Evolutionary conservation across 2,797 vertebrate species (phyloP), one percentile per base, ranked within the genome.

Genomic region (Coluber constrictor): DNA sequence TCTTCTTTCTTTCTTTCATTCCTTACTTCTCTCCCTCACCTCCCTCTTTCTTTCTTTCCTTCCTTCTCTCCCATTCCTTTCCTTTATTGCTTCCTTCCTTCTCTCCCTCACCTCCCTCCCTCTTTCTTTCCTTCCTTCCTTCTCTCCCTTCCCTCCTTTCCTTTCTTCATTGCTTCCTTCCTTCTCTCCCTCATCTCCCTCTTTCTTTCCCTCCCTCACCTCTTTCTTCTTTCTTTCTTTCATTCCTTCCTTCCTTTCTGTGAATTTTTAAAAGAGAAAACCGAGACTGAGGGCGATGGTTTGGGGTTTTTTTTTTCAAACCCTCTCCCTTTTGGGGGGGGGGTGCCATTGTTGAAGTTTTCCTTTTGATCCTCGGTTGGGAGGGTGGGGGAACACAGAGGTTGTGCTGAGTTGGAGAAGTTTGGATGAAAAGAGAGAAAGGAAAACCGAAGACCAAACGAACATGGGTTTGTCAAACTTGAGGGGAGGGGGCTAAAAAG

Each of bases 361-460:
- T 89, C 89, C 89, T 94, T 95, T 96, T 89, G 95, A 96, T 96
- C 92, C 95, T 93, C 91, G 92, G n/a, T 51, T 51, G 47, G 6
- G 5, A 6, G 51, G 51, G 51, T 1, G 8, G n/a, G 92, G 93
- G 95, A 95, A 94, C 93, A 94, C 94, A 95, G 95, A 94, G 96
- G 91, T 94, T 95, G 96, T 96, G 94, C 95, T 93, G 94, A 91
- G 94, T 96, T 95, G 96, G 94, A 95, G 96, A 96, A 93, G 96
- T 96, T 96, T 96, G 94, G 95, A 12, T 90, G 95, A 95, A 92
- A 94, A 95, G 94, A 97, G 95, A 96, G 95, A 95, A 92, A 93
- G 94, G 92, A 97, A 95, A 92, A 92, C 94, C 90, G 96, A 94
- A 96, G 94, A 91, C 95, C 59, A 29, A 63, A 96, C 95, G 94